Conservation (phyloP, 2,113 vertebrate genomes). For the Channa argus region DNA sequence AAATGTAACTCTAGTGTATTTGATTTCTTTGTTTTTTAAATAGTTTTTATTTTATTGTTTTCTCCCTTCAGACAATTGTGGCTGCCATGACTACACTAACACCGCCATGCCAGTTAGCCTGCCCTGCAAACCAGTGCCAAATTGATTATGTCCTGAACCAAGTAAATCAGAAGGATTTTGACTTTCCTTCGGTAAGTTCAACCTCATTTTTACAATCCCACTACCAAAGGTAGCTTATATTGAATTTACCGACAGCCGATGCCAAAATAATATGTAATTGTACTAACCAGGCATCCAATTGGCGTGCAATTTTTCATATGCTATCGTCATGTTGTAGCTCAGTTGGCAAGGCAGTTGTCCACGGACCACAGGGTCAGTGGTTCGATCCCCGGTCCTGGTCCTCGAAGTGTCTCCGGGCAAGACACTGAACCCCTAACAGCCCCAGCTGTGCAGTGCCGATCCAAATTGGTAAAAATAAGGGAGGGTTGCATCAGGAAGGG, state of each 20-base stretch:
- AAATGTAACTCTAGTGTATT: not conserved
- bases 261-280: not conserved
- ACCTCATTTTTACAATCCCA: too few relatives aligned
- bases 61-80: constrained; percentile 90
- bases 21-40: not conserved
- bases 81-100: constrained; percentile 94
- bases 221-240: too few relatives aligned
- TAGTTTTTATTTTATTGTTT: constrained; percentile 4
- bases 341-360: too few relatives aligned
- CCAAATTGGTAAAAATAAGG: too few relatives aligned
- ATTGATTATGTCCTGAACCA: constrained; percentile 94
- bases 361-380: too few relatives aligned
- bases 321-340: too few relatives aligned
- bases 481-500: too few relatives aligned
- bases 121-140: constrained; percentile 93
- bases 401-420: too few relatives aligned
- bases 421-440: too few relatives aligned
- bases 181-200: constrained; percentile 92
- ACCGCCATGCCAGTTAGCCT: constrained; percentile 94
- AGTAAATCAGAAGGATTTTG: constrained; percentile 95
- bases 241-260: not conserved
- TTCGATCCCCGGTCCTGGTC: too few relatives aligned
- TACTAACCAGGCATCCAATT: not conserved
- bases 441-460: too few relatives aligned
- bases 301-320: too few relatives aligned